phyloP scores from a whole-genome alignment of 1,140 invertebrate genomes.

The Rhyacophila brunnea region DNA sequence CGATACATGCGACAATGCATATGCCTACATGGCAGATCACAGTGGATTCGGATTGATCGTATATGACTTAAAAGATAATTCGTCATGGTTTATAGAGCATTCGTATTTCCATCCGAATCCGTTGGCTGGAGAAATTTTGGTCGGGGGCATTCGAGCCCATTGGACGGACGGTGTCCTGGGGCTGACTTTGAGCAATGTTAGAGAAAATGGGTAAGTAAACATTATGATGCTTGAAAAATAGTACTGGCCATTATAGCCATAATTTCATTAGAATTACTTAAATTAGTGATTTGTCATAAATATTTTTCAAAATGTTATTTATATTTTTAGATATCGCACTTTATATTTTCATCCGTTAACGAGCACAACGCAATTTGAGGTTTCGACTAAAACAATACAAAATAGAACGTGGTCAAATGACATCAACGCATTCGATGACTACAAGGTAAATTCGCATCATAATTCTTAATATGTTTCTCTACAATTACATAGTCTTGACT shows the following conservation, averaged over 20 bases:
- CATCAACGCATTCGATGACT: conserved; percentile 56
- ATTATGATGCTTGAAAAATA: too few relatives aligned
- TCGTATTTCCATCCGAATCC: conserved; percentile 73
- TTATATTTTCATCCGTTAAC: conserved; percentile 52
- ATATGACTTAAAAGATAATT: conserved; percentile 61
- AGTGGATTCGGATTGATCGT: conserved; percentile 64
- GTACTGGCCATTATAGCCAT: too few relatives aligned
- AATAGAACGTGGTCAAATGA: conserved; percentile 44
- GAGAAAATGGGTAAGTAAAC: conserved; percentile 42
- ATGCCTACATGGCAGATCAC: conserved; percentile 65
- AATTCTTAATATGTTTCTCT: too few relatives aligned
- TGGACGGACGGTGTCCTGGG: conserved; percentile 68
- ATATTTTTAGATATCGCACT: conserved; percentile 39
- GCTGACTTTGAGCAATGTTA: conserved; percentile 53
- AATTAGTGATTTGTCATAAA: too few relatives aligned
- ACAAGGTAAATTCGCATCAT: too few relatives aligned
- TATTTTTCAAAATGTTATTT: too few relatives aligned
- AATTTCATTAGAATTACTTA: too few relatives aligned
- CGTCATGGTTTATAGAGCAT: conserved; percentile 66
- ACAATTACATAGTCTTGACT: too few relatives aligned
- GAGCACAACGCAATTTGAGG: conserved; percentile 47
- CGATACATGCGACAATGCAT: conserved; percentile 61
- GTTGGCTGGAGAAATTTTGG: conserved; percentile 60
- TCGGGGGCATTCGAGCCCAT: conserved; percentile 64
- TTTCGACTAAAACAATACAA: conserved; percentile 46